phyloP scores from a whole-genome alignment of 2,113 vertebrate species.

The Cyanistes caeruleus region DNA sequence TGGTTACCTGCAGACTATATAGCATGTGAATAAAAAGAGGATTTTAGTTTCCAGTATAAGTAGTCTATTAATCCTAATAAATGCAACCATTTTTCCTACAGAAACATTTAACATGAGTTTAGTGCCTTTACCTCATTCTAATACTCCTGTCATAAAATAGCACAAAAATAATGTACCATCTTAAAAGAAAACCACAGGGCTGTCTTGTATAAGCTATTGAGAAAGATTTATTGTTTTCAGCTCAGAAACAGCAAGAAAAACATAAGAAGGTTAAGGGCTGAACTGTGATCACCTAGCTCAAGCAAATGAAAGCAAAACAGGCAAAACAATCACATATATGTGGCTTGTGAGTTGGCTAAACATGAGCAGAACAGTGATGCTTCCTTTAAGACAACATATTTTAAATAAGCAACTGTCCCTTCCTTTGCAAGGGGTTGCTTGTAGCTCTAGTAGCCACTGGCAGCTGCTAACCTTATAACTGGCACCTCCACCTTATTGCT shows the following conservation, averaged over 20 bases:
- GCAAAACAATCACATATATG: not conserved
- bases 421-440: not conserved
- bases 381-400: not conserved
- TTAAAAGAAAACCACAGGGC: constrained; percentile 11
- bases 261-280: not conserved
- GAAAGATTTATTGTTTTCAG: not conserved
- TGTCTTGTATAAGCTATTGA: not conserved
- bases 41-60: constrained; percentile 41
- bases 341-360: not conserved
- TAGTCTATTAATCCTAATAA: constrained; percentile 70
- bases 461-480: no score
- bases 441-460: not conserved
- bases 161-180: constrained; percentile 12
- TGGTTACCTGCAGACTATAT: constrained; percentile 52
- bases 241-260: constrained; percentile 26
- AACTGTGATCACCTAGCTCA: not conserved
- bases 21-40: constrained; percentile 53
- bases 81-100: constrained; percentile 36
- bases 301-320: not conserved
- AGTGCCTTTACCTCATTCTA: constrained; percentile 40
- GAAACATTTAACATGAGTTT: constrained; percentile 53
- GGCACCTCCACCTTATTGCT: not conserved
- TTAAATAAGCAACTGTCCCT: not conserved
- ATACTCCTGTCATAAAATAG: constrained; percentile 27
- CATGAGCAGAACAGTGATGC: not conserved